Percentiles rank a stretch among this genome's conserved stretches.
Evolutionary conservation across 2,113 vertebrate genomes (phyloP).

Genomic region (Burhinus bistriatus): DNA sequence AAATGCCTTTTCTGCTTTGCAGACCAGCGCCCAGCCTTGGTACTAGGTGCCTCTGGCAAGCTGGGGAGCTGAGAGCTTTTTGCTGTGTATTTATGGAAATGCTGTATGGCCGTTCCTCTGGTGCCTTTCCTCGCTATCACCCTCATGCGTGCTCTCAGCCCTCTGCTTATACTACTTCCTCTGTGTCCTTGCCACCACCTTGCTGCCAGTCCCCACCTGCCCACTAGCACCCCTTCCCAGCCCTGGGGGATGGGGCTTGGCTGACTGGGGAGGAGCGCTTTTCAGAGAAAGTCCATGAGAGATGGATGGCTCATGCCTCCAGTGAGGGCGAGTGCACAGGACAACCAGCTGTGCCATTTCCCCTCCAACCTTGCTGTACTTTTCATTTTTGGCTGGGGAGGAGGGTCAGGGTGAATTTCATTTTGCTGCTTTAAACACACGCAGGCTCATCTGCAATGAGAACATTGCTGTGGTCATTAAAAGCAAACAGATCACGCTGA

Average conservation of each 20-base stretch:
- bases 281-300: not conserved
- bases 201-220: not conserved
- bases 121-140: not conserved
- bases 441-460: not conserved
- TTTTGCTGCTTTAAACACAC: not conserved
- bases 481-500: not conserved
- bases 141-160: not conserved
- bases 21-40: not conserved
- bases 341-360: not conserved
- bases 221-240: not conserved
- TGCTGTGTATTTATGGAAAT: not conserved
- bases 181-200: not conserved
- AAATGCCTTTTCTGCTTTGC: not conserved
- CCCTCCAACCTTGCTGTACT: not conserved
- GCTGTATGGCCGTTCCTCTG: not conserved
- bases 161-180: not conserved
- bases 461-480: constrained; percentile 23
- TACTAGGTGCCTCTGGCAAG: not conserved
- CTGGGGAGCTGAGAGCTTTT: not conserved
- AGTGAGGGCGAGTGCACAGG: not conserved
- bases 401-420: not conserved
- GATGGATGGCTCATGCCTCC: rapidly evolving
- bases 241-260: rapidly evolving
- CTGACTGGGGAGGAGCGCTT: rapidly evolving
- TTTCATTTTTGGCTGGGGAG: not conserved